These are phyloP conservation scores for Hucho hucho DNA, from an alignment of 2,113 vertebrate genomes.

Conservation along the genomic window DNA sequence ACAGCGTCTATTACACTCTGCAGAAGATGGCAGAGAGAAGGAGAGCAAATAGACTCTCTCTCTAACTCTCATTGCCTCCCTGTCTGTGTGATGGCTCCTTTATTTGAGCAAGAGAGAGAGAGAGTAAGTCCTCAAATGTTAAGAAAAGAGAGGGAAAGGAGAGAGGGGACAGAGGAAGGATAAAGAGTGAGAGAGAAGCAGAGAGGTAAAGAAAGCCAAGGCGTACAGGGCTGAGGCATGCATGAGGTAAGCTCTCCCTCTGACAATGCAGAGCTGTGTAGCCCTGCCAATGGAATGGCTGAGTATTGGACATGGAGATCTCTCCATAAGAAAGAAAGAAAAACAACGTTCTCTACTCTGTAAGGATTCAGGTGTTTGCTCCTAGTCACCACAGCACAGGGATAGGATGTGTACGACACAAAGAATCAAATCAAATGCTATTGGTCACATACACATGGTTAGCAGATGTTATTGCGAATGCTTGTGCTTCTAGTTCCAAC, in stretches of 20 bases:
- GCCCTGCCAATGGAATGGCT: slow-evolving; percentile 34
- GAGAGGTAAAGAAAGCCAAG: not conserved
- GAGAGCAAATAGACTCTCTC: too few relatives aligned
- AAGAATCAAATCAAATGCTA: not conserved
- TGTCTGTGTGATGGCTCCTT: too few relatives aligned
- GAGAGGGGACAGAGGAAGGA: slow-evolving; percentile 10
- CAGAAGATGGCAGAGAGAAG: too few relatives aligned
- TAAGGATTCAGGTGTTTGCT: slow-evolving; percentile 49
- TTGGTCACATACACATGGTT: too few relatives aligned
- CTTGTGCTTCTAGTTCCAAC: too few relatives aligned
- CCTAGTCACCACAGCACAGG: slow-evolving; percentile 54
- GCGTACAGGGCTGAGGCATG: slow-evolving; percentile 39
- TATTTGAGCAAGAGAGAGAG: slow-evolving; percentile 10
- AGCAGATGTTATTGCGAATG: too few relatives aligned
- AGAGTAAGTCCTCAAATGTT: slow-evolving; percentile 18
- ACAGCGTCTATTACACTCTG: too few relatives aligned
- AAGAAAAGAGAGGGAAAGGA: slow-evolving; percentile 26
- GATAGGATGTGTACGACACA: slow-evolving; percentile 49
- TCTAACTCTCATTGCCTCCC: too few relatives aligned
- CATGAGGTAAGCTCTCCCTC: slow-evolving; percentile 64
- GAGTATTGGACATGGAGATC: slow-evolving; percentile 23
- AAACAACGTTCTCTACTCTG: slow-evolving; percentile 44
- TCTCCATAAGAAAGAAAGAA: not conserved
- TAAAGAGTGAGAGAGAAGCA: slow-evolving; percentile 33
- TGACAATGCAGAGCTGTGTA: slow-evolving; percentile 49